These are phyloP conservation scores for Typhlichthys subterraneus DNA, from an alignment of 2,797 vertebrate genomes.

Conservation along the genomic window DNA sequence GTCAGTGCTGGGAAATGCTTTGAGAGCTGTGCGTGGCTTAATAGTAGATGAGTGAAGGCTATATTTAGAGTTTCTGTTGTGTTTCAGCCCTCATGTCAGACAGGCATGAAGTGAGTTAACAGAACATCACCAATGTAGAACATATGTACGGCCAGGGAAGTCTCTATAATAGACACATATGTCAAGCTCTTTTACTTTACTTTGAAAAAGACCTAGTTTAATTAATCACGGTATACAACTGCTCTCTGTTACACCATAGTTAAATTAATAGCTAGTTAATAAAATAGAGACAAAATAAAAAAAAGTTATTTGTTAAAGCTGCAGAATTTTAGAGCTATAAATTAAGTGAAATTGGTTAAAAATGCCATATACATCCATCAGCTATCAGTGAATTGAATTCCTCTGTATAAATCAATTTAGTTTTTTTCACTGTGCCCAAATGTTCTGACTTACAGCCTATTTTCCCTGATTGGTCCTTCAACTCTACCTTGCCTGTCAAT, in stretches of 20 bases:
- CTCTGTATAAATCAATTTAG: too few relatives aligned
- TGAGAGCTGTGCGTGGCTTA: slow-evolving; percentile 44
- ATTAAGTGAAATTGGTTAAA: too few relatives aligned
- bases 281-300: slow-evolving; percentile 25
- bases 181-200: slow-evolving; percentile 35
- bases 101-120: slow-evolving; percentile 9
- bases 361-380: too few relatives aligned
- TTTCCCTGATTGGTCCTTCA: too few relatives aligned
- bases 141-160: slow-evolving; percentile 28
- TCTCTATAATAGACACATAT: slow-evolving; percentile 31
- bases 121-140: slow-evolving; percentile 44
- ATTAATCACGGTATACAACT: slow-evolving; percentile 55
- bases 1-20: slow-evolving; percentile 34
- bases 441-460: too few relatives aligned
- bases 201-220: slow-evolving; percentile 43
- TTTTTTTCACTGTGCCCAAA: too few relatives aligned
- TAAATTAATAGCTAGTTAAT: slow-evolving; percentile 9
- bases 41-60: slow-evolving; percentile 43
- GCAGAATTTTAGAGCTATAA: too few relatives aligned
- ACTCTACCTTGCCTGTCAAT: too few relatives aligned
- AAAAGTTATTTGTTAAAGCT: background rate
- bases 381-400: too few relatives aligned
- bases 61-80: slow-evolving; percentile 25
- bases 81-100: slow-evolving; percentile 5
- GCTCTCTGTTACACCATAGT: slow-evolving; percentile 18